These are phyloP conservation scores for Asarcornis scutulata DNA, from an alignment of 2,113 vertebrate genomes.

Conservation along the genomic window DNA sequence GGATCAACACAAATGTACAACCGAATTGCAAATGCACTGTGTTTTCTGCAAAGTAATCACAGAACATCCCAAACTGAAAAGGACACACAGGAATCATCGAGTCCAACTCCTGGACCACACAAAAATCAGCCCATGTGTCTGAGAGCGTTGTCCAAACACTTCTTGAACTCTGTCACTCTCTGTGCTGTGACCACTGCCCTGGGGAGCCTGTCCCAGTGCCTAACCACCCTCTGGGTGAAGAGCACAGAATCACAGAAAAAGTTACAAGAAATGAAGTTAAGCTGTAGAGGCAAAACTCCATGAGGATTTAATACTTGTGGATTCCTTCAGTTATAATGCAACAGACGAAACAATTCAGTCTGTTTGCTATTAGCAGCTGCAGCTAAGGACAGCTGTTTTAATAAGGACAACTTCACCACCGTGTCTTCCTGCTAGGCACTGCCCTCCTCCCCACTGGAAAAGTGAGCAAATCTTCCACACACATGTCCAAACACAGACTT, in stretches of 20 bases:
- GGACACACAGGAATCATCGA: background rate
- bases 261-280: background rate
- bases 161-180: background rate
- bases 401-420: background rate
- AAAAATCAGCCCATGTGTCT: background rate
- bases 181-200: background rate
- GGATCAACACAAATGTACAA: background rate
- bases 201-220: background rate
- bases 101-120: background rate
- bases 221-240: background rate
- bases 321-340: background rate
- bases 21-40: accelerated
- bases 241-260: background rate
- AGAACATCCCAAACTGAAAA: background rate
- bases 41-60: background rate
- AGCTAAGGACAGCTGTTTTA: background rate
- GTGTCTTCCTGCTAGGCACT: background rate
- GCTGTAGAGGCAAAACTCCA: background rate
- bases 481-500: background rate
- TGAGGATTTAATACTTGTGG: background rate
- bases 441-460: background rate
- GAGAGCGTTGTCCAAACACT: background rate
- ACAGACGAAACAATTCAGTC: background rate
- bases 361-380: background rate
- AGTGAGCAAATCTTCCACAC: background rate